Conservation (phyloP, 2,797 vertebrate species). For the Tinamus major region DNA sequence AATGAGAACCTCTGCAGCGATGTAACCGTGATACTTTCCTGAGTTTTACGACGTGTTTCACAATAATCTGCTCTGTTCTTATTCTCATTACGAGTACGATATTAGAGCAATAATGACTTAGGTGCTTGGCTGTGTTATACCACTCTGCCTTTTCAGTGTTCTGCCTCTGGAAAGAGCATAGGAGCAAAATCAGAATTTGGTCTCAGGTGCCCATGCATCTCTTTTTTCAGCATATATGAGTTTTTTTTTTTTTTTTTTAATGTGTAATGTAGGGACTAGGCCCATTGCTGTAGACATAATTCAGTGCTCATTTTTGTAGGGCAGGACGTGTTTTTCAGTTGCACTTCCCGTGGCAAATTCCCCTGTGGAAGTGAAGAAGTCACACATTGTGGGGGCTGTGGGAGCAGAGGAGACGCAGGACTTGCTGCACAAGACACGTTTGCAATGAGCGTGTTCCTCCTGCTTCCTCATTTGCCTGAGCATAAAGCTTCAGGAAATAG, state of each 20-base stretch:
- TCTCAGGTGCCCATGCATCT: not conserved
- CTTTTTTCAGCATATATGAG: not conserved
- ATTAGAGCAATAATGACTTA: constrained; percentile 79
- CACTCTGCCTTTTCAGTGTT: constrained; percentile 80
- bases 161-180: constrained; percentile 54
- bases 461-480: not conserved
- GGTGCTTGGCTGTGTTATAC: constrained; percentile 75
- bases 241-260: rapidly evolving
- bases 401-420: not conserved
- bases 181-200: not conserved
- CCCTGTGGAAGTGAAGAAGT: not conserved
- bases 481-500: not conserved
- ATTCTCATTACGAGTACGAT: constrained; percentile 75
- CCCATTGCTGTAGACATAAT: rapidly evolving
- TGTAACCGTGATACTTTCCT: constrained; percentile 52
- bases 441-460: rapidly evolving
- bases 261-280: not conserved
- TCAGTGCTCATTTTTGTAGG: not conserved
- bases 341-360: not conserved
- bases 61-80: constrained; percentile 73
- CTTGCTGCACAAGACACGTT: rapidly evolving
- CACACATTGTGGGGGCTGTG: rapidly evolving
- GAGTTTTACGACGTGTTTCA: constrained; percentile 64
- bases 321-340: not conserved
- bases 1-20: constrained; percentile 33